Evolutionary conservation across 2,888 invertebrate genomes (phyloP), one percentile per base, ranked within the genome.

Genomic region (Pseudococcus jackbeardsleyi): DNA sequence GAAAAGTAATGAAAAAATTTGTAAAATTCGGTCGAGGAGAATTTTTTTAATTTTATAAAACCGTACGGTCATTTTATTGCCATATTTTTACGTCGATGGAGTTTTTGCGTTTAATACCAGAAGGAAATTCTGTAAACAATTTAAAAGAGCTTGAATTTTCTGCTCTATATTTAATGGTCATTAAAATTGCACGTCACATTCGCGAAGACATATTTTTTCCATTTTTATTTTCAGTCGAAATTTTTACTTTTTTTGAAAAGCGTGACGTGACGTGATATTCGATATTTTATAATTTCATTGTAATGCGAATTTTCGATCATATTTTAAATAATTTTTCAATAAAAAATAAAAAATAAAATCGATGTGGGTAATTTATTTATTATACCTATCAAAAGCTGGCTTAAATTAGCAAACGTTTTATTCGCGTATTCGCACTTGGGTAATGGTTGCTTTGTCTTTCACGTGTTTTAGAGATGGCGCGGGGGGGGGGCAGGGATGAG

Each of bases 181-280:
- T 72, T 72, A 72, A 72, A 72, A 72, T 33, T 33, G 26, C 68
- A 72, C 33, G 26, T 26, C 26, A 72, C 33, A 72, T 72, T 72
- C 12, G 26, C 68, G 15, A 26, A 72, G 68, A 26, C 68, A 72
- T 72, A 72, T 72, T 26, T 72, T 72, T 72, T 22, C 68, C 68
- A 72, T 72, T 72, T 72, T 72, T 15, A 72, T 72, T 72, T 72
- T 15, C 33, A 72, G 33, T 12, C 0, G 12, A 64, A 64, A 33
- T 26, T 33, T 72, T 17, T 15, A 54, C 19, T 64, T 72, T 72
- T 72, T 72, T 33, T 2, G 15, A 26, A 12, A 12, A 26, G 1
- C n/a, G 19, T 9, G 59, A 59, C n/a, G 19, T 9, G 59, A 59
- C 68, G 68, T 15, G 33, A 26, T 72, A 72, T 72, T 72, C 12